These are phyloP conservation scores for Bombus sylvicola DNA, from an alignment of 1,140 invertebrate species.

Conservation along the genomic window DNA sequence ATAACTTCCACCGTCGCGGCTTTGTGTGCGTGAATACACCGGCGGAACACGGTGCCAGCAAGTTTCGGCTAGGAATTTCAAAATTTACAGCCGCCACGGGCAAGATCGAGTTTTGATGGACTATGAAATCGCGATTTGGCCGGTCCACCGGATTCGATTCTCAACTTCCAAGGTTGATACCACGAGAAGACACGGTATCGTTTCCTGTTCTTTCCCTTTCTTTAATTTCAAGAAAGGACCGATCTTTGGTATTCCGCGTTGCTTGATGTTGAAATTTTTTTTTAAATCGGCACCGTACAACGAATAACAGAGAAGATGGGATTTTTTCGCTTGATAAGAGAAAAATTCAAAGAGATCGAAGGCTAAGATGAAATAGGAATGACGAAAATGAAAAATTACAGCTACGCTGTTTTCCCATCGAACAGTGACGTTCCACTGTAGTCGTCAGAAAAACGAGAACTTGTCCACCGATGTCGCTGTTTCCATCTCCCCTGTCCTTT, in stretches of 20 bases:
- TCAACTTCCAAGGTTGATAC: slow-evolving; percentile 4
- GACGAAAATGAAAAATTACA: slow-evolving; percentile 48
- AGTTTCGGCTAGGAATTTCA: slow-evolving; percentile 52
- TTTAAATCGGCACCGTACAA: neutral
- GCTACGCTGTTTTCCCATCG: slow-evolving; percentile 32
- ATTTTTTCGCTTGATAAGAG: neutral
- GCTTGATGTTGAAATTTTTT: neutral
- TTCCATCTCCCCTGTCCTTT: slow-evolving; percentile 1
- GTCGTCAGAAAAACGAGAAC: slow-evolving; percentile 60
- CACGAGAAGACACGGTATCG: neutral
- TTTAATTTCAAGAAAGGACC: neutral
- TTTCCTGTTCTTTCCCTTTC: neutral
- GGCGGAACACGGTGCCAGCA: neutral
- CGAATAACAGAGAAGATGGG: neutral
- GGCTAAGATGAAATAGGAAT: neutral
- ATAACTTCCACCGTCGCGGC: slow-evolving; percentile 42
- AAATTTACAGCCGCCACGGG: slow-evolving; percentile 59
- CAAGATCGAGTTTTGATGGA: slow-evolving; percentile 63
- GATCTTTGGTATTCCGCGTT: neutral
- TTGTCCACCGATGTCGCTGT: slow-evolving; percentile 47
- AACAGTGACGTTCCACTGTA: slow-evolving; percentile 47
- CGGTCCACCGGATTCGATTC: slow-evolving; percentile 7
- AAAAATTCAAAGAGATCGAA: neutral
- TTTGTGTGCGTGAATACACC: slow-evolving; percentile 18
- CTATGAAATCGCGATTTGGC: slow-evolving; percentile 65